Evolutionary conservation across 2,888 invertebrate species (phyloP), one percentile per base, ranked within the genome.

Genomic region (Pachycephus smyrnensis): DNA sequence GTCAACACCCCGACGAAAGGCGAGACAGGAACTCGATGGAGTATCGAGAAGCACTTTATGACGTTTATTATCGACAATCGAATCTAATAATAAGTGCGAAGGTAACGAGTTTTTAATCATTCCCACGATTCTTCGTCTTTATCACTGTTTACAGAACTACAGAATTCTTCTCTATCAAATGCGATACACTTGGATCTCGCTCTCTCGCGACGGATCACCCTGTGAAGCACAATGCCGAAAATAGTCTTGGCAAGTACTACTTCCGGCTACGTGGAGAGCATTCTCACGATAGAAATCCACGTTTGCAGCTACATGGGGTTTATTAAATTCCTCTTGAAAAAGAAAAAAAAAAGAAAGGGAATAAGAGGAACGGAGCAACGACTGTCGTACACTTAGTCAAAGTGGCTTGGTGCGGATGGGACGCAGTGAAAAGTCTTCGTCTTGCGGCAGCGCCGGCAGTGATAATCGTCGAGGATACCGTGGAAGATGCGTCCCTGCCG

Each of bases 401-500:
- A 55, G 23, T 9, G 9, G 9, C 23, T 55, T 9, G 23, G 9
- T 55, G 9, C 1, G 23, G 23, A 55, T 9, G 23, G 9, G 9
- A 55, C 9, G 6, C 23, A 23, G 9, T 6, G 4, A 55, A 6
- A 23, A 55, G 55, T 23, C 12, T 40, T 23, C 23, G 23, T 23
- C 55, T 55, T 55, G 55, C 23, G 9, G 9, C 9, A 35, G 35
- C 35, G 4, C 4, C 9, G 23, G 0, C 55, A 9, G 55, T 9
- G 1, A 6, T 23, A 9, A 55, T 55, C 9, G 15, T 55, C 23
- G 55, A 55, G 23, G 55, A 55, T 55, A 9, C 9, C 55, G 23
- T 23, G 6, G 55, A 55, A 55, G 82, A 82, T 82, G 82, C 83
- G 82, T 85, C 81, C 80, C 84, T 80, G 82, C 77, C 77, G 79